Evolutionary conservation across 2,888 invertebrate genomes (phyloP).

Genomic region (Sinohyriopsis cumingii): DNA sequence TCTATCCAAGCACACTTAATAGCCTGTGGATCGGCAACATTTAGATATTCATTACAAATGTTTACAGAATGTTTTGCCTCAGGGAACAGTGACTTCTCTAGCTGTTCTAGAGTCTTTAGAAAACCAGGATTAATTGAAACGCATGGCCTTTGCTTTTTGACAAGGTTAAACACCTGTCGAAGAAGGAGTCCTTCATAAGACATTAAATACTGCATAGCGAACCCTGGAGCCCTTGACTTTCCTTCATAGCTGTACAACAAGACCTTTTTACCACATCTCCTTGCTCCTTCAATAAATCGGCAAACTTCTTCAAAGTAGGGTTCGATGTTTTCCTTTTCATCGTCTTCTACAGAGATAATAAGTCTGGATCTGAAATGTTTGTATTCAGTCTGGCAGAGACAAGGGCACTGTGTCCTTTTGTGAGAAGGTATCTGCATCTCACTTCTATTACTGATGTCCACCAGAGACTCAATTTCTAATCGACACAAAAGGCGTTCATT

Average conservation of each 20-base stretch:
- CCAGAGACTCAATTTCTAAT: conserved; percentile 71
- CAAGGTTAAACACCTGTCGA: conserved; percentile 54
- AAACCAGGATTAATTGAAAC: conserved; percentile 57
- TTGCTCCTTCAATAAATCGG: conserved; percentile 63
- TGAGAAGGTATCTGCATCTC: conserved; percentile 47
- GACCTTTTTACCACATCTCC: conserved; percentile 53
- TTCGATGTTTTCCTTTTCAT: conserved; percentile 72
- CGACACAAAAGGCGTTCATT: conserved; percentile 72
- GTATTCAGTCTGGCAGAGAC: conserved; percentile 53
- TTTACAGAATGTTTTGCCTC: conserved; percentile 49
- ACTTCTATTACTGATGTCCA: conserved; percentile 69
- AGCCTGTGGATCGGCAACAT: conserved; percentile 52
- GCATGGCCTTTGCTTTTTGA: conserved; percentile 54
- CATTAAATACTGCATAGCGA: conserved; percentile 66
- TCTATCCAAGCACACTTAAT: conserved; percentile 54
- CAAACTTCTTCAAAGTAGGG: conserved; percentile 64
- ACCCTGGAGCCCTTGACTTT: conserved; percentile 57
- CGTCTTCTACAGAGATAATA: conserved; percentile 77
- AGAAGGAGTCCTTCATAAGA: conserved; percentile 48
- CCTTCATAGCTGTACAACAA: conserved; percentile 62
- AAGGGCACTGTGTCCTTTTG: conserved; percentile 56
- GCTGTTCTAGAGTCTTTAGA: conserved; percentile 41
- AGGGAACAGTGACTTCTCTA: conserved; percentile 50
- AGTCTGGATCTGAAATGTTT: conserved; percentile 74
- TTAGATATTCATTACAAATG: conserved; percentile 49